Base-by-base conservation (phyloP, 2,888 invertebrate genomes). In the Orthosia incerta region DNA sequence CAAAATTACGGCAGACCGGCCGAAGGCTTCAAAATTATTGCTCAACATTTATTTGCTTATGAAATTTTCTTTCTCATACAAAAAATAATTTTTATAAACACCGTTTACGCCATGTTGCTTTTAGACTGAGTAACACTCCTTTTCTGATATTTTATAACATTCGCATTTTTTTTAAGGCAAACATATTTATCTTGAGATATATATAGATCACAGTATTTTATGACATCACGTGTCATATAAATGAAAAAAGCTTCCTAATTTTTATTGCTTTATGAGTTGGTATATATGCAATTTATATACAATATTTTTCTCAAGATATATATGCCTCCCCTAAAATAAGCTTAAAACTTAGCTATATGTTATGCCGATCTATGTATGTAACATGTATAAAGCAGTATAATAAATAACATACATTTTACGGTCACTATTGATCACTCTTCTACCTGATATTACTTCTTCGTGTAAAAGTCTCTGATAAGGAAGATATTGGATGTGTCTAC, bases 21-120 rank as follows among this genome's bases (percentile, higher is more conserved):
- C 86, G 75, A 93, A 94, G 93, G 94, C 94, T 90, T 89, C 82
- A 79, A 91, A 91, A 92, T 93, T 95, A 95, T 95, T 95, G 95
- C 95, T 95, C 83, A 79, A 89, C 86, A 87, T 91, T 91, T 68
- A 89, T 86, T 90, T 84, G 87, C 88, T 86, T 80, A 88, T 82
- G 81, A 79, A 83, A 85, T 82, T 73, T 83, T 59, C 84, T 79
- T 81, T 81, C 80, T 71, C 82, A 86, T 84, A 86, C 86, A 85
- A 87, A 81, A 86, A 86, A 78, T 80, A 86, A 76, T 79, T 86
- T 86, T 81, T 71, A 80, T 74, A 77, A 77, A 77, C 74, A 84
- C 79, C 82, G 83, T 69, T 67, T 74, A 77, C 75, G 70, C 83
- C 64, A 79, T 71, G 73, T 60, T 78, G 72, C 66, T 61, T 67